These are phyloP conservation scores for Bursaphelenchus okinawaensis DNA, from an alignment of 2,888 invertebrate species.

Conservation along the genomic window DNA sequence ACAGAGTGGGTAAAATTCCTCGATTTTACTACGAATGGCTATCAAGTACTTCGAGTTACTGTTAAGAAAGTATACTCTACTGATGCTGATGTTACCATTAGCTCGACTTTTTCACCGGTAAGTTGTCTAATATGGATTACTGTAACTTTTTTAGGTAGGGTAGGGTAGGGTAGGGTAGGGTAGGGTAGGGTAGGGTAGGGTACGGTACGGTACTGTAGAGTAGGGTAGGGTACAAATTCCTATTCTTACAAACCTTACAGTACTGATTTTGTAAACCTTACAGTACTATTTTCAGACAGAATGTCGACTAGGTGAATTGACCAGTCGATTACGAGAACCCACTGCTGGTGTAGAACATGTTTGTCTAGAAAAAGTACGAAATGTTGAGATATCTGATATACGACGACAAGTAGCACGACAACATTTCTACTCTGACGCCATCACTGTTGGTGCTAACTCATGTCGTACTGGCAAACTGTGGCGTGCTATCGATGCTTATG, in stretches of 20 bases:
- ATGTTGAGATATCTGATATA: slow-evolving; percentile 10
- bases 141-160: no score
- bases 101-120: slow-evolving; percentile 38
- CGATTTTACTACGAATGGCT: slow-evolving; percentile 25
- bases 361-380: slow-evolving; percentile 6
- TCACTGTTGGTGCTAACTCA: slow-evolving; percentile 46
- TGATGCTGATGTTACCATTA: slow-evolving; percentile 30
- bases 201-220: no score
- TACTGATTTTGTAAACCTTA: no score
- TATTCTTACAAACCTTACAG: no score
- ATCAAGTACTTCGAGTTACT: slow-evolving; percentile 31
- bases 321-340: not conserved
- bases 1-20: slow-evolving; percentile 52
- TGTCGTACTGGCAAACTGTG: slow-evolving; percentile 45
- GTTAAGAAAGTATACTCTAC: slow-evolving; percentile 26
- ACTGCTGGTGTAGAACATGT: slow-evolving; percentile 10
- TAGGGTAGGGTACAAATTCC: no score
- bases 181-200: no score
- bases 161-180: no score
- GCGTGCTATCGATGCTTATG: slow-evolving; percentile 51
- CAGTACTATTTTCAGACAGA: slow-evolving; percentile 12
- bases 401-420: slow-evolving; percentile 17
- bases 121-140: slow-evolving; percentile 1
- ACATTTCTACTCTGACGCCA: slow-evolving; percentile 21
- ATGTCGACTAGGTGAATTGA: slow-evolving; percentile 11